Evolutionary conservation across 64 coral and sea anemone species (phyloP).

Genomic region (Acropora yongei): DNA sequence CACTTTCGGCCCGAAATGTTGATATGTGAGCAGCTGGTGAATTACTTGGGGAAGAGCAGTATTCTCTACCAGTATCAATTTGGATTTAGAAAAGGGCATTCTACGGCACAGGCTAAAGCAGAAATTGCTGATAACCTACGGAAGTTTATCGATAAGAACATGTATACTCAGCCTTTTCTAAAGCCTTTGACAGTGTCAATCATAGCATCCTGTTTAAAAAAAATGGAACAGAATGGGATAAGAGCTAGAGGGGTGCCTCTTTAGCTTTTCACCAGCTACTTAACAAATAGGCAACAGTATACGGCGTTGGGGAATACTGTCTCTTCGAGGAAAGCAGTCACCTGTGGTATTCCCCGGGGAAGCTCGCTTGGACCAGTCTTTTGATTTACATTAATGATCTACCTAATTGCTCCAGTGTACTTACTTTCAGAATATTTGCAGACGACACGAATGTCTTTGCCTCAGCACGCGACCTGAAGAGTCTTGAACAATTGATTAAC

Average conservation of each 20-base stretch:
- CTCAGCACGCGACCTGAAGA: not conserved
- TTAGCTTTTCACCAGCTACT: constrained; percentile 33
- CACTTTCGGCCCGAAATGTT: constrained; percentile 34
- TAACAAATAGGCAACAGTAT: constrained; percentile 47
- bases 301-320: not conserved
- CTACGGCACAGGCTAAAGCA: constrained; percentile 19
- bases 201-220: constrained; percentile 17
- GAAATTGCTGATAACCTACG: constrained; percentile 43
- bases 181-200: constrained; percentile 57
- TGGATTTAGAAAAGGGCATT: constrained; percentile 27
- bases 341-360: constrained; percentile 41
- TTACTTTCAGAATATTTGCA: constrained; percentile 11
- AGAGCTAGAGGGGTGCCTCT: constrained; percentile 14
- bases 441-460: constrained; percentile 21
- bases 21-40: constrained; percentile 30
- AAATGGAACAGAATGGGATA: constrained; percentile 29
- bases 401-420: not conserved
- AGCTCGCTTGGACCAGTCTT: not conserved
- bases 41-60: constrained; percentile 23
- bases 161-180: constrained; percentile 38
- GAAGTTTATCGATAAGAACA: constrained; percentile 15
- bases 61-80: constrained; percentile 47
- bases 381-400: constrained; percentile 1
- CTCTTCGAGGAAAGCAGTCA: constrained; percentile 5
- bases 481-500: not conserved